Evolutionary conservation across 1,140 invertebrate genomes (phyloP).

Genomic region (Caerostris darwini): DNA sequence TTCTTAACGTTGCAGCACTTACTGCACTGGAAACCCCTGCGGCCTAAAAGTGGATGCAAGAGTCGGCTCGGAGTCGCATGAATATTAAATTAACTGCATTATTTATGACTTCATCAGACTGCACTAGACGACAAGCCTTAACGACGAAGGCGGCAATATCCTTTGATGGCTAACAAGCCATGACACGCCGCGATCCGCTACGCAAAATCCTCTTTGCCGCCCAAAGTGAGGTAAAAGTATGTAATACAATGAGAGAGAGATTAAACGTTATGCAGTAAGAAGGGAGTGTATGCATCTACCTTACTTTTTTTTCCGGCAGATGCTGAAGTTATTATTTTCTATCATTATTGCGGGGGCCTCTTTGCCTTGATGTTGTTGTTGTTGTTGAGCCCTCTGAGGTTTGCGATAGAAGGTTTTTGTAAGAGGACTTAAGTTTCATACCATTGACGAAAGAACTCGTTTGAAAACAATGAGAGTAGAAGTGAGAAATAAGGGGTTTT

Average conservation of each 20-base stretch:
- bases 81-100: constrained; percentile 66
- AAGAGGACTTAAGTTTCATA: background rate
- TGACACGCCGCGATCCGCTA: constrained; percentile 21
- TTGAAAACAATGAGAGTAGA: background rate
- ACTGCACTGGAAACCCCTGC: constrained; percentile 1
- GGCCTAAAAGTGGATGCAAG: background rate
- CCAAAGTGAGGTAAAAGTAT: constrained; percentile 32
- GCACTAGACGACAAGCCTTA: background rate
- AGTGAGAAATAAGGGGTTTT: too few species aligned
- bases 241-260: constrained; percentile 36
- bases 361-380: background rate
- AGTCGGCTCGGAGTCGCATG: background rate
- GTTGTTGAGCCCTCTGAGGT: background rate
- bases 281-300: background rate
- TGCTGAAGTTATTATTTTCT: background rate
- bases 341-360: background rate
- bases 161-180: constrained; percentile 61
- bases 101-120: constrained; percentile 55
- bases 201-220: background rate
- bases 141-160: constrained; percentile 37
- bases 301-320: background rate
- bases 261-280: constrained; percentile 2
- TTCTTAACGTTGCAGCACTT: constrained; percentile 3
- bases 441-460: background rate
- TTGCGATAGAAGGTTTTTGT: background rate